Base-by-base conservation (phyloP, 2,888 invertebrate genomes). In the Diabrotica balteata region DNA sequence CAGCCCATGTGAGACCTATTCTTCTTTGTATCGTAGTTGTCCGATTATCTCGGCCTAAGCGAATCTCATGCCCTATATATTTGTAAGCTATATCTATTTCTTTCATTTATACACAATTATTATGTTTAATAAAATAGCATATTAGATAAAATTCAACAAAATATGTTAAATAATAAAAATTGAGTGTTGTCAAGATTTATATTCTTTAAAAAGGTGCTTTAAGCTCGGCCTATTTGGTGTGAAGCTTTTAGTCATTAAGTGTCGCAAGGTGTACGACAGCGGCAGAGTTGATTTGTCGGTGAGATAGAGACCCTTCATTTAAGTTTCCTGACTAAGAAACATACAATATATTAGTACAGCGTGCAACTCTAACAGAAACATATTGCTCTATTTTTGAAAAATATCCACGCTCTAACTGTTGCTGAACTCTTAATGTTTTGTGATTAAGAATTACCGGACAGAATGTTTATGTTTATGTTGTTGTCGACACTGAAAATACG, bases 241-340 rank as follows among this genome's bases (percentile, higher is more conserved):
- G 67, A 74, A 76, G 77, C 79, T 79, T 79, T 80, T 78, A 79
- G 69, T 78, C 73, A 76, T 76, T 75, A 78, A 79, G 79, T 78
- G 78, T 76, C 72, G 76, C 78, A 73, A 71, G 74, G 73, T 72
- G 54, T 54, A 54, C 43, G 54, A 54, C 54, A 43, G 67, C 71
- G 73, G 75, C 76, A 67, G 70, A 72, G 74, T 70, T 77, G 79
- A 79, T 79, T 77, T 78, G 71, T 72, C 73, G 77, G 73, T 75
- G 67, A 75, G 80, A 80, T 80, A 80, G 78, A 77, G 76, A 77
- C 76, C 77, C 79, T 77, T 80, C 80, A 79, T 80, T 80, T 78
- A 76, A 78, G 76, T 76, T 78, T 79, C 79, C 78, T 78, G 79
- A 58, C 59, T 49, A 32, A 32, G 54, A 49, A 54, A 59, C 54